These are phyloP conservation scores for Campylomormyrus tamandua DNA, from an alignment of 2,113 vertebrate species.

Conservation along the genomic window DNA sequence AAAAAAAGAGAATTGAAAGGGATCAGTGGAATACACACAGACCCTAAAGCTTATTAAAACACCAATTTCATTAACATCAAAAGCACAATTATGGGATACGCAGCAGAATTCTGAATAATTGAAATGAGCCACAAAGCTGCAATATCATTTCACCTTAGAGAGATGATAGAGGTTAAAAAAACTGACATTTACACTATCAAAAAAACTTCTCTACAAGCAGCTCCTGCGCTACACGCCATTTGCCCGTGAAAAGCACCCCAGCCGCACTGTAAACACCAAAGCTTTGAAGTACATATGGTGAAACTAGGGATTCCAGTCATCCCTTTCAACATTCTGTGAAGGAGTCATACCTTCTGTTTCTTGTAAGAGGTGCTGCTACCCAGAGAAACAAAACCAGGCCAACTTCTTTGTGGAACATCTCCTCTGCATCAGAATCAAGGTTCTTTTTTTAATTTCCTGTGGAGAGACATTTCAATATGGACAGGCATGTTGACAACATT, in stretches of 20 bases:
- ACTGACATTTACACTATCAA: neutral
- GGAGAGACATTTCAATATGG: neutral
- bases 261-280: neutral
- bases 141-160: slow-evolving; percentile 43
- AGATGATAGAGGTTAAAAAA: slow-evolving; percentile 38
- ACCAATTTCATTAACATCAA: slow-evolving; percentile 50
- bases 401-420: neutral
- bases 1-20: slow-evolving; percentile 14
- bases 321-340: neutral
- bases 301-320: neutral
- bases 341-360: neutral
- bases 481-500: neutral
- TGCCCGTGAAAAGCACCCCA: neutral
- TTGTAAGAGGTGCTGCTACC: neutral
- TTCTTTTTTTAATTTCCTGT: neutral
- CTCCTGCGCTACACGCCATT: neutral
- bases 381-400: neutral
- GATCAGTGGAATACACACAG: slow-evolving; percentile 41
- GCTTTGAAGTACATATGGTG: neutral
- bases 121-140: slow-evolving; percentile 46
- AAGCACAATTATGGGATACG: slow-evolving; percentile 60
- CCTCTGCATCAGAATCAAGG: neutral
- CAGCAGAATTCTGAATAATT: slow-evolving; percentile 47
- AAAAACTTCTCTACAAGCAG: neutral
- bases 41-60: slow-evolving; percentile 46